A percentile compares a stretch with the other conserved stretches of the same genome.
These are phyloP conservation scores for Clarias laeviceps DNA, from an alignment of 2,797 vertebrate genomes.

Conservation along the genomic window DNA sequence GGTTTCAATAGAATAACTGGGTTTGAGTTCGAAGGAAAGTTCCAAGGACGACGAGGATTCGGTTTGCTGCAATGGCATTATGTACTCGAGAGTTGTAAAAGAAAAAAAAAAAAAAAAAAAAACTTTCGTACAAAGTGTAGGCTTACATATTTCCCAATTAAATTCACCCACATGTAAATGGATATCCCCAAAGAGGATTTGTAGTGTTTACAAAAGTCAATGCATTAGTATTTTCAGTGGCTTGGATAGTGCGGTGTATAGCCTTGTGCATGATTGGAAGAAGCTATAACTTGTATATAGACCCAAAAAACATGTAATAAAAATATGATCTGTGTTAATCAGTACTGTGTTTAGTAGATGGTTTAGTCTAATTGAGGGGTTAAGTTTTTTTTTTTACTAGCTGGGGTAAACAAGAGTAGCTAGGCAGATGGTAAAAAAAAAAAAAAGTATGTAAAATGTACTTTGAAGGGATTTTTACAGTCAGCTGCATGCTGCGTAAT, in stretches of 20 bases:
- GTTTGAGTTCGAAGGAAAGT: conserved; percentile 71
- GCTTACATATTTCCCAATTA: conserved; percentile 32
- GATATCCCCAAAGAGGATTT: conserved; percentile 31
- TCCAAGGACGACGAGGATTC: conserved; percentile 66
- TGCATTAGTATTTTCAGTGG: conserved; percentile 47
- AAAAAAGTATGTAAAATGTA: neutral
- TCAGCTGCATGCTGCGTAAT: neutral
- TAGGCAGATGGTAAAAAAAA: neutral
- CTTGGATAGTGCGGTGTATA: conserved; percentile 3
- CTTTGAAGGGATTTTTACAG: neutral
- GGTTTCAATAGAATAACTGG: conserved; percentile 68
- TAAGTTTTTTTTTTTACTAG: neutral
- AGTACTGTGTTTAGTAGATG: neutral
- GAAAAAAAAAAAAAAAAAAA: neutral
- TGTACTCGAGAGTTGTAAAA: conserved; percentile 57
- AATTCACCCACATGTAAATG: conserved; percentile 29
- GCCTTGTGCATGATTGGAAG: neutral
- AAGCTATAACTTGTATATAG: neutral
- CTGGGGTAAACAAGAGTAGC: neutral
- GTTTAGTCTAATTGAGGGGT: neutral
- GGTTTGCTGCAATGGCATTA: conserved; percentile 62
- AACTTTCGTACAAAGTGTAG: conserved; percentile 25
- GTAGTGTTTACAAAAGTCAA: conserved; percentile 25
- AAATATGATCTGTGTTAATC: neutral
- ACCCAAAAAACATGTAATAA: conserved; percentile 1